Evolutionary conservation across 2,797 vertebrate genomes (phyloP).

Genomic region (Echiichthys vipera): DNA sequence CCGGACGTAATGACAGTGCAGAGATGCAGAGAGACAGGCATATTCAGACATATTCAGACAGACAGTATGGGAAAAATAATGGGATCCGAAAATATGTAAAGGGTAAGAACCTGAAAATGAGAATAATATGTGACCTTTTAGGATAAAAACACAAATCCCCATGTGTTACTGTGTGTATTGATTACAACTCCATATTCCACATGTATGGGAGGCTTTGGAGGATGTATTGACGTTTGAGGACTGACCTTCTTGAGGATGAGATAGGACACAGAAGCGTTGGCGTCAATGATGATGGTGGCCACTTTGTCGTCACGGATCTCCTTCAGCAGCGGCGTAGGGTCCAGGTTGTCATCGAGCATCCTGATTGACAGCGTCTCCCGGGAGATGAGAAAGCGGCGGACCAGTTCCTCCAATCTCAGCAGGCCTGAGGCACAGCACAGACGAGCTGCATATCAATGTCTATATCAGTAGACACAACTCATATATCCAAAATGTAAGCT

Average conservation of each 20-base stretch:
- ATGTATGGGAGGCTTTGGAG: slow-evolving; percentile 19
- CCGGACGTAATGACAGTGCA: too few relatives aligned
- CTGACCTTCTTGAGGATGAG: slow-evolving; percentile 82
- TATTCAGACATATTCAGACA: too few relatives aligned
- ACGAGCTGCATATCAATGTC: slow-evolving; percentile 57
- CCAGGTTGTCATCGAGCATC: slow-evolving; percentile 92
- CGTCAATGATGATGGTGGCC: slow-evolving; percentile 94
- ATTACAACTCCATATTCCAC: slow-evolving; percentile 20
- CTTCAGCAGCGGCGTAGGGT: slow-evolving; percentile 93
- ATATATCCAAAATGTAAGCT: slow-evolving; percentile 39
- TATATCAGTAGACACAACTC: slow-evolving; percentile 51
- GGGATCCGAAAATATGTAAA: too few relatives aligned
- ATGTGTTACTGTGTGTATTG: slow-evolving; percentile 2
- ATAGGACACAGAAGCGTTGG: slow-evolving; percentile 90
- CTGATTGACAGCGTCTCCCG: slow-evolving; percentile 93
- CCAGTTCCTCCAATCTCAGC: slow-evolving; percentile 92
- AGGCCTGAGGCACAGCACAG: slow-evolving; percentile 84
- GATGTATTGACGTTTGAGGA: slow-evolving; percentile 16
- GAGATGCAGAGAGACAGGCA: too few relatives aligned
- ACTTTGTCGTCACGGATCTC: slow-evolving; percentile 96
- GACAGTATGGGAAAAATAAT: too few relatives aligned
- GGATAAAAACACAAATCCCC: slow-evolving; percentile 17
- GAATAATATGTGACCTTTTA: too few relatives aligned
- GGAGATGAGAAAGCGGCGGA: slow-evolving; percentile 94
- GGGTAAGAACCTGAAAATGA: too few relatives aligned